Conservation (phyloP, 2,113 vertebrate species). For the Zosterops hypoxanthus region DNA sequence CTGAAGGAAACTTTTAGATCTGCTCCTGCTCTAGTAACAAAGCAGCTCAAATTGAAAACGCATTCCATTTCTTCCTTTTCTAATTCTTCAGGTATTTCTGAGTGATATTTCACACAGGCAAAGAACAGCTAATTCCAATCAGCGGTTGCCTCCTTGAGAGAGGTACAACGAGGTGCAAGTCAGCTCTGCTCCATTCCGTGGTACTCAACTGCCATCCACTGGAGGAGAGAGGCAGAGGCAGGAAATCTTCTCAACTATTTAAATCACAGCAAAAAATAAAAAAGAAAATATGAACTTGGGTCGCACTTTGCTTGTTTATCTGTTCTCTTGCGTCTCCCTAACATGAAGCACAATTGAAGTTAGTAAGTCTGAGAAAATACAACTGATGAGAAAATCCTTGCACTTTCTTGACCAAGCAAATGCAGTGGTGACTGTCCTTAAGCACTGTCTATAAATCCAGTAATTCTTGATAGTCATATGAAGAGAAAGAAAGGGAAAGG, state of each 20-base stretch:
- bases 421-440: not conserved
- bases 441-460: not conserved
- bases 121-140: slow-evolving; percentile 67
- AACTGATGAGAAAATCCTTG: not conserved
- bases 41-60: slow-evolving; percentile 10
- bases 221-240: slow-evolving; percentile 56
- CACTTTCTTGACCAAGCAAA: not conserved
- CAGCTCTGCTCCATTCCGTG: not conserved
- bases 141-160: slow-evolving; percentile 51
- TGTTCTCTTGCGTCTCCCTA: not conserved
- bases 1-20: slow-evolving; percentile 3
- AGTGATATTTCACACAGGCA: slow-evolving; percentile 38
- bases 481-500: not conserved
- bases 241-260: no score
- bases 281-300: not conserved
- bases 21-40: not conserved
- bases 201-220: slow-evolving; percentile 80
- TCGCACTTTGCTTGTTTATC: not conserved
- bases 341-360: fast-evolving
- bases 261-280: not conserved
- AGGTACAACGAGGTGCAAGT: not conserved
- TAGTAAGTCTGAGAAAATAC: not conserved
- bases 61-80: not conserved
- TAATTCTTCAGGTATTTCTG: slow-evolving; percentile 63
- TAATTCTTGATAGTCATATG: not conserved